phyloP scores from a whole-genome alignment of 2,888 invertebrate genomes.

The Cremastobaeus sp. region DNA sequence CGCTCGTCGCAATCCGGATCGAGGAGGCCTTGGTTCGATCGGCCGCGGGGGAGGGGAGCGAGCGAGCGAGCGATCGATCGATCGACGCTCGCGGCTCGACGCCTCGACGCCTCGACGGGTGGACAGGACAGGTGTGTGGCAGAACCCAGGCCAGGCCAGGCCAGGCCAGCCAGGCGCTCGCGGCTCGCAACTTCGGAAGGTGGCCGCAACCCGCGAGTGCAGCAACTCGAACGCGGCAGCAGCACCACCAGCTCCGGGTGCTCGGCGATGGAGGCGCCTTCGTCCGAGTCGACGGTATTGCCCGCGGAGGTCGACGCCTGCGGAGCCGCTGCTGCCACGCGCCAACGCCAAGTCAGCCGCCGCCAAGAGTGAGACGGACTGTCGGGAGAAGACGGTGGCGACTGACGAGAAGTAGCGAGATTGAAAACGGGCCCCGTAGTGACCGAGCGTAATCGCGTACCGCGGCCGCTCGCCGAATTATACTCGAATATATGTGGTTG shows the following conservation, averaged over 20 bases:
- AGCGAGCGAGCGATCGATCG: constrained; percentile 52
- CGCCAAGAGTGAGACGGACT: constrained; percentile 5
- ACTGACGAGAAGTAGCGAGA: neutral
- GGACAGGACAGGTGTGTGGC: constrained; percentile 42
- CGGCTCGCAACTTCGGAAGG: too few species aligned
- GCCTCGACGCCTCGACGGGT: too few species aligned
- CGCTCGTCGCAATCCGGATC: too few species aligned
- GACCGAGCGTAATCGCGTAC: neutral
- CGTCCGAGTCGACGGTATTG: constrained; percentile 5
- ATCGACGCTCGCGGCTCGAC: too few species aligned
- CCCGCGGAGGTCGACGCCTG: constrained; percentile 10
- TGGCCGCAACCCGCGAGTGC: too few species aligned
- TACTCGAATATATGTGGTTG: constrained; percentile 20
- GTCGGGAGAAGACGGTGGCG: too few species aligned
- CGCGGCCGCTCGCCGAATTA: neutral
- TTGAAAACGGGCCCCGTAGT: neutral
- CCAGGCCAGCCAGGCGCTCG: too few species aligned
- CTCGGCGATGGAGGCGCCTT: constrained; percentile 32
- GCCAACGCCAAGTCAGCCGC: constrained; percentile 26
- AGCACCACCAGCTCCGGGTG: constrained; percentile 12
- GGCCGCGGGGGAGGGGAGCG: constrained; percentile 21
- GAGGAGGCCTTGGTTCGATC: constrained; percentile 2
- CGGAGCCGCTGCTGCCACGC: constrained; percentile 18
- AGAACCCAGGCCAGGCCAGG: too few species aligned
- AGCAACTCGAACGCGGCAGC: too few species aligned